Evolutionary conservation across 2,797 vertebrate species (phyloP), one percentile per base, ranked within the genome.

Genomic region (Nannoperca obscura): DNA sequence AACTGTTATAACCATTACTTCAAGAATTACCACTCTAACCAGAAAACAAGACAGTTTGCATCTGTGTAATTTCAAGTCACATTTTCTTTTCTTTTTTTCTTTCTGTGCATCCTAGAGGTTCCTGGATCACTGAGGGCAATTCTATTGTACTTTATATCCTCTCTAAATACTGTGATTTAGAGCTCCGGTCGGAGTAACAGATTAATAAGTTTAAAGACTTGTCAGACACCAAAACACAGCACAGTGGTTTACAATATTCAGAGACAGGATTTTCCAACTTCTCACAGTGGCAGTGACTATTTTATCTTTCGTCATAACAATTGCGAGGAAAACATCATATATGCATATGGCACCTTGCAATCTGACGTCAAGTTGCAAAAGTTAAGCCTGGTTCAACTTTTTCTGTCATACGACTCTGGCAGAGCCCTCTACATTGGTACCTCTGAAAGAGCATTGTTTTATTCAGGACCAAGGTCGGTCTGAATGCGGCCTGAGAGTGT

Each of bases 121-220:
- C 8, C 50, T 40, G 22, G 20, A 32, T 63, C 5, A 32, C 13
- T 57, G 11, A 20, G 20, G 52, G 22, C 4, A 12, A 9, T 54
- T 64, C 38, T 19, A 44, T 30, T 32, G 0, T 3, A 46, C 3
- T 50, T 44, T 20, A 46, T 14, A 57, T 58, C 42, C 42, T 50
- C 12, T 53, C 27, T 9, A 44, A 40, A 6, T 24, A 42, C n/a
- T 63, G 11, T 55, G 32, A 55, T 7, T 27, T 27, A 27, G 3
- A 68, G 20, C 24, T 55, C 54, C 42, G 62, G 57, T 44, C 8
- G 46, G 58, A 47, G 22, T 61, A 36, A 71, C 19, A n/a, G 15
- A 61, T 24, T 60, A 34, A 38, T 40, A 11, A 47, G 42, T 44
- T 44, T 44, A 15, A 44, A 44, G 44, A 4, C 44, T 46, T 7